Evolutionary conservation across 2,888 invertebrate genomes (phyloP).

Genomic region (Merodon equestris): DNA sequence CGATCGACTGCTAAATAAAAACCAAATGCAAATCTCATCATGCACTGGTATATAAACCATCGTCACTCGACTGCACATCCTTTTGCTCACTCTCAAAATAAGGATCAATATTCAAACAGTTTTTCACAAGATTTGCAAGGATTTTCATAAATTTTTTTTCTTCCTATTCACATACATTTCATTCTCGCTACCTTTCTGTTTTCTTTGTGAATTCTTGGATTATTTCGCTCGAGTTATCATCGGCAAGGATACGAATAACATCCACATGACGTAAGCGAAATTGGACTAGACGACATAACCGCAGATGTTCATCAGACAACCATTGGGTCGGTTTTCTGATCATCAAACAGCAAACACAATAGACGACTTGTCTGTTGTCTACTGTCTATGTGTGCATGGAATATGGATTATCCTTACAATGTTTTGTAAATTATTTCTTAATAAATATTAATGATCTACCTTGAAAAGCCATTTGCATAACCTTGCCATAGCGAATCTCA

Average conservation of each 20-base stretch:
- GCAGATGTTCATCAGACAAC: slow-evolving; percentile 55
- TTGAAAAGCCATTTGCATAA: slow-evolving; percentile 54
- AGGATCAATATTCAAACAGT: slow-evolving; percentile 8
- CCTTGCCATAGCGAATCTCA: slow-evolving; percentile 42
- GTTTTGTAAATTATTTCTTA: slow-evolving; percentile 66
- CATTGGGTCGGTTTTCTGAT: slow-evolving; percentile 30
- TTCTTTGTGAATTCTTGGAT: slow-evolving; percentile 38
- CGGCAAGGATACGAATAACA: not conserved
- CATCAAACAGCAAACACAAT: slow-evolving; percentile 22
- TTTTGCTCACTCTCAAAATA: slow-evolving; percentile 2
- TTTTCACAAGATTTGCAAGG: slow-evolving; percentile 42
- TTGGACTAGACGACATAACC: slow-evolving; percentile 42
- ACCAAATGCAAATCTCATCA: slow-evolving; percentile 43
- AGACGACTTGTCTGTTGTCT: not conserved
- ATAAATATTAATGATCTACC: slow-evolving; percentile 63
- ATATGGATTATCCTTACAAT: slow-evolving; percentile 65
- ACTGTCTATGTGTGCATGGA: slow-evolving; percentile 47
- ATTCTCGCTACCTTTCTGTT: no score
- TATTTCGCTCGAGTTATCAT: slow-evolving; percentile 58
- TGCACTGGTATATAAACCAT: slow-evolving; percentile 23
- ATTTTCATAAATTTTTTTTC: slow-evolving; percentile 26
- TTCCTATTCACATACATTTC: not conserved
- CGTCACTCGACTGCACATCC: slow-evolving; percentile 42
- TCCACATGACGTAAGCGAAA: slow-evolving; percentile 52
- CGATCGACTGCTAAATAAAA: slow-evolving; percentile 43